These are phyloP conservation scores for Catharus fuscescens DNA, from an alignment of 2,113 vertebrate genomes.

Conservation along the genomic window DNA sequence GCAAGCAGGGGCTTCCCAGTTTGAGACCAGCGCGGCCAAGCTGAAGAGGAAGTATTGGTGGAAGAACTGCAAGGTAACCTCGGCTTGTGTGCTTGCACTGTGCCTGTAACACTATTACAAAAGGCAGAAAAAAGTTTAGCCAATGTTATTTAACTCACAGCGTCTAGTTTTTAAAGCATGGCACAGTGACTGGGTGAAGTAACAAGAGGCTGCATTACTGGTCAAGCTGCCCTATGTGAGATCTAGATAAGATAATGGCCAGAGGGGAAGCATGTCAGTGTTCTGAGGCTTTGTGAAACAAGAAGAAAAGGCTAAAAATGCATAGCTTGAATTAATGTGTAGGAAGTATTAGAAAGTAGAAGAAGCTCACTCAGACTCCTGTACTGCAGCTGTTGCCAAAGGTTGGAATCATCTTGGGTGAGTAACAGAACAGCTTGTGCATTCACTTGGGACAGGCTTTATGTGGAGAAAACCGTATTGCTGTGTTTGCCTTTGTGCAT, in stretches of 20 bases:
- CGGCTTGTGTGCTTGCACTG: neutral
- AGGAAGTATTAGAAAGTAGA: neutral
- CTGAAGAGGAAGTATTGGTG: constrained; percentile 85
- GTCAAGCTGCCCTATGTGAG: neutral
- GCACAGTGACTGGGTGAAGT: neutral
- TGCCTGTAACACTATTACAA: neutral
- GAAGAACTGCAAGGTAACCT: constrained; percentile 84
- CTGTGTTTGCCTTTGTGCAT: neutral
- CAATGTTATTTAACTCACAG: neutral
- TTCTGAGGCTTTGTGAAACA: neutral
- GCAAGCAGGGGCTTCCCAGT: constrained; percentile 94
- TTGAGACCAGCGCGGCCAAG: constrained; percentile 90
- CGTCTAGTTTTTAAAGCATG: neutral
- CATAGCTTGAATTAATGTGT: neutral
- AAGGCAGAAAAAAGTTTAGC: neutral
- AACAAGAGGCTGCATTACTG: neutral
- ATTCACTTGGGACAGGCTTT: neutral
- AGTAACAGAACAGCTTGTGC: neutral
- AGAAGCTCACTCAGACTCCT: neutral
- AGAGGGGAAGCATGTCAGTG: neutral
- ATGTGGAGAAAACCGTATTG: neutral
- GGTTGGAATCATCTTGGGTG: neutral
- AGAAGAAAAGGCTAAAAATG: neutral
- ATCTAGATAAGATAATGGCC: neutral
- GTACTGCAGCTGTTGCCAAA: neutral